Base-by-base conservation (phyloP, 2,797 vertebrate species). In the Sylvia borin region DNA sequence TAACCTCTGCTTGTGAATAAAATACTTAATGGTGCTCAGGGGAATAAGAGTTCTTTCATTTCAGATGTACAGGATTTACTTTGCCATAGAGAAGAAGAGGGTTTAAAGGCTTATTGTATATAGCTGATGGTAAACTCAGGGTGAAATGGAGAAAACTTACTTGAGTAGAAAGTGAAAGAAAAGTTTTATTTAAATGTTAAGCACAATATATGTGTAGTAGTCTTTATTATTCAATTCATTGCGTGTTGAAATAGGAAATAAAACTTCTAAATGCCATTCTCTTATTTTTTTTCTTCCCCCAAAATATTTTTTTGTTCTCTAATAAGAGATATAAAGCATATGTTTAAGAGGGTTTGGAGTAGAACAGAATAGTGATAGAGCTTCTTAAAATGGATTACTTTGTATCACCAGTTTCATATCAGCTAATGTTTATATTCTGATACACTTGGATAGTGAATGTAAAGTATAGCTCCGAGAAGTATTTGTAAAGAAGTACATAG, bases 211-310 rank as follows among this genome's bases (percentile, higher is more conserved):
- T 3, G 0, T 79, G 43, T 34, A 66, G 6, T 50, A 60, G 48
- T 61, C 12, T 57, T 73, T 81, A 54, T 78, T 87, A 43, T 50
- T 31, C 25, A 45, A 17, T 76, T 78, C 8, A 45, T 42, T 71
- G 8, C 43, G 31, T 64, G 12, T 75, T 92, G 64, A 50, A 87
- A 71, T 54, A 74, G n/a, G 34, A 89, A 74, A 77, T 64, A 57
- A 92, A 83, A 60, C 25, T 70, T 43, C 71, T 57, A 76, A 73
- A 66, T 73, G 27, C 20, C 8, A 45, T 71, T 3, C 16, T 76
- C 5, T 16, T 60, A 1, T 5, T 29, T 11, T 22, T 16, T 27
- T 14, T 5, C 0, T 0, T 5, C 9, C 2, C 6, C 7, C 2
- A 9, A 2, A 40, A 60, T 53, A 7, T 66, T 71, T 70, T 77